Conservation (phyloP, 2,888 invertebrate genomes). For the Apotomis capreana region DNA sequence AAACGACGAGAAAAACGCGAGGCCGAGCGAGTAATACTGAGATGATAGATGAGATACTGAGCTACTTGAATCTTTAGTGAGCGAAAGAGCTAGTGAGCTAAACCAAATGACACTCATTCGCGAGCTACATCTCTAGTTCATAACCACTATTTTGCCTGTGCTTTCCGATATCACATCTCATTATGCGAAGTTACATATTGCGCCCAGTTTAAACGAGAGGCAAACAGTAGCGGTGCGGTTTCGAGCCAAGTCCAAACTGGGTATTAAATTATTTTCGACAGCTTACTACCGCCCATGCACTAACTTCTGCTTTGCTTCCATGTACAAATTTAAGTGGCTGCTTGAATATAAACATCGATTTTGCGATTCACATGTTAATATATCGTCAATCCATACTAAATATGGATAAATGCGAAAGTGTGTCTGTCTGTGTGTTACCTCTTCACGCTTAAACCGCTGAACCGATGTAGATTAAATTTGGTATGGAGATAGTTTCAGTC, state of each 20-base stretch:
- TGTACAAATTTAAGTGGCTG: slow-evolving; percentile 12
- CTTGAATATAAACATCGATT: background rate
- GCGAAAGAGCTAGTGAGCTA: no score
- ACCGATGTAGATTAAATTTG: no score
- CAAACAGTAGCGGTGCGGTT: slow-evolving; percentile 14
- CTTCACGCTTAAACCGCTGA: no score
- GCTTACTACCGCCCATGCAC: slow-evolving; percentile 48
- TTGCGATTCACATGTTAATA: background rate
- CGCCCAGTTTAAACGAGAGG: background rate
- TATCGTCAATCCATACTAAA: no score
- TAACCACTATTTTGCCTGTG: background rate
- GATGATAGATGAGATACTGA: no score
- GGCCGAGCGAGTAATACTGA: no score
- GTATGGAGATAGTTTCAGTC: no score
- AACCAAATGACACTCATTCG: no score
- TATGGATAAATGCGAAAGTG: no score
- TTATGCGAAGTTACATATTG: background rate
- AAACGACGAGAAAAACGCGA: no score
- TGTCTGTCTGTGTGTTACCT: no score
- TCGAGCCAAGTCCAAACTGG: slow-evolving; percentile 54
- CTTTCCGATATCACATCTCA: background rate
- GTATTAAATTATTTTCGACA: slow-evolving; percentile 69
- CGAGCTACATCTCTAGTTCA: background rate
- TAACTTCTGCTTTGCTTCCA: slow-evolving; percentile 26
- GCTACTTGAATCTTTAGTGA: no score